These are phyloP conservation scores for Aspiorhynchus laticeps DNA, from an alignment of 2,113 vertebrate genomes.

Conservation along the genomic window DNA sequence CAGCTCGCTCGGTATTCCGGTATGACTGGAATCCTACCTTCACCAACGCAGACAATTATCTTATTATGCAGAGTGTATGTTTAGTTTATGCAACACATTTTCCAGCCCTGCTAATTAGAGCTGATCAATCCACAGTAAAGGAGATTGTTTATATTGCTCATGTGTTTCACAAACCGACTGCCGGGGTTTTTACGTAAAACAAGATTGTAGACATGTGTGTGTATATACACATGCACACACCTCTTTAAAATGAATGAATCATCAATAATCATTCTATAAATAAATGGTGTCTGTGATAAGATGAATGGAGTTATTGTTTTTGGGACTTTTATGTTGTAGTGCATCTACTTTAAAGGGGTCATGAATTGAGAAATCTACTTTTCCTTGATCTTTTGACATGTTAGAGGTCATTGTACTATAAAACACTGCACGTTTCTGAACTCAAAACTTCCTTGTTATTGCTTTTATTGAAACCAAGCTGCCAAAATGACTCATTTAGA, in stretches of 20 bases:
- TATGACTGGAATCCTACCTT: conserved; percentile 42
- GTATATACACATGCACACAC: neutral
- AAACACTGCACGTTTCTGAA: neutral
- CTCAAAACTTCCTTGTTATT: neutral
- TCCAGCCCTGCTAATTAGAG: conserved; percentile 29
- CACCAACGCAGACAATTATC: conserved; percentile 39
- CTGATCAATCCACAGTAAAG: neutral
- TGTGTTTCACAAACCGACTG: conserved; percentile 20
- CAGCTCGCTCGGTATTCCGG: conserved; percentile 41
- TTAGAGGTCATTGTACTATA: neutral
- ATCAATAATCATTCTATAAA: neutral
- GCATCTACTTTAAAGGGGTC: neutral
- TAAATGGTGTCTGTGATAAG: neutral
- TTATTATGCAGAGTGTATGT: conserved; percentile 51
- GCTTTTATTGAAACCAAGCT: neutral
- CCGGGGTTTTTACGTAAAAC: conserved; percentile 24
- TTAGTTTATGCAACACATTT: conserved; percentile 38
- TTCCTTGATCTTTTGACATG: neutral
- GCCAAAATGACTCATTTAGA: neutral
- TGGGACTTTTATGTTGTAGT: conserved; percentile 27
- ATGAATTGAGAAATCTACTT: neutral
- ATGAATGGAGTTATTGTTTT: neutral
- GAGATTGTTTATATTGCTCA: conserved; percentile 21
- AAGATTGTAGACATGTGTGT: neutral
- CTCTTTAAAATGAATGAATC: neutral